Percentiles rank a stretch among this genome's conserved stretches.
Conservation (phyloP, 2,888 invertebrate species). For the Thera obeliscata region DNA sequence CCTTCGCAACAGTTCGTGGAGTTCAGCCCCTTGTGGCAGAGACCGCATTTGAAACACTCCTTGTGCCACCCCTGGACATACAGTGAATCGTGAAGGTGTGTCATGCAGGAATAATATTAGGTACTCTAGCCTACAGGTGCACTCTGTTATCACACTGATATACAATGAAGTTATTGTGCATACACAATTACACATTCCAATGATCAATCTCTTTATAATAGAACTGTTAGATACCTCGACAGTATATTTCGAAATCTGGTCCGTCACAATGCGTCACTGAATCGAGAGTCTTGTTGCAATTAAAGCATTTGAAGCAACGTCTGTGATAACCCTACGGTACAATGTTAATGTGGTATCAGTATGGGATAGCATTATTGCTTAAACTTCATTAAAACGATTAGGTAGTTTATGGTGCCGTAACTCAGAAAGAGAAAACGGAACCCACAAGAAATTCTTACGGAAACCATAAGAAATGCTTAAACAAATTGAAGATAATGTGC, state of each 20-base stretch:
- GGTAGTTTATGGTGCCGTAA: not conserved
- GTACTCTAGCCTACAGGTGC: conserved; percentile 50
- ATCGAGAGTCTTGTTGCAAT: conserved; percentile 93
- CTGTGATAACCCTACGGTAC: conserved; percentile 92
- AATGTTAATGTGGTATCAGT: conserved; percentile 50
- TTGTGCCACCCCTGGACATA: conserved; percentile 93
- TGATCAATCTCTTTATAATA: conserved; percentile 37
- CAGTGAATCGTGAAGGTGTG: conserved; percentile 69
- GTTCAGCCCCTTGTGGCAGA: conserved; percentile 94
- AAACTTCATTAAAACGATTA: conserved; percentile 11
- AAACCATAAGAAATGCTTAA: not conserved
- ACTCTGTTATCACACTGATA: conserved; percentile 72
- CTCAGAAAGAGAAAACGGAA: not conserved
- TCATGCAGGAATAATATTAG: conserved; percentile 63
- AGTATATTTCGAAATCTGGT: conserved; percentile 95
- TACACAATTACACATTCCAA: conserved; percentile 45
- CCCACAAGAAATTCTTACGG: not conserved
- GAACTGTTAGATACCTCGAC: conserved; percentile 88
- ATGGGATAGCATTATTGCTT: conserved; percentile 25
- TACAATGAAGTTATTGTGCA: conserved; percentile 63
- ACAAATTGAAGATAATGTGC: not conserved
- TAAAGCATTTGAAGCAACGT: conserved; percentile 94
- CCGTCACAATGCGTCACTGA: conserved; percentile 96
- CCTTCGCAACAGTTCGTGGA: conserved; percentile 96
- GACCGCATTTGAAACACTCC: conserved; percentile 97